phyloP scores from a whole-genome alignment of 1,140 invertebrate species.

The Wasmannia auropunctata region DNA sequence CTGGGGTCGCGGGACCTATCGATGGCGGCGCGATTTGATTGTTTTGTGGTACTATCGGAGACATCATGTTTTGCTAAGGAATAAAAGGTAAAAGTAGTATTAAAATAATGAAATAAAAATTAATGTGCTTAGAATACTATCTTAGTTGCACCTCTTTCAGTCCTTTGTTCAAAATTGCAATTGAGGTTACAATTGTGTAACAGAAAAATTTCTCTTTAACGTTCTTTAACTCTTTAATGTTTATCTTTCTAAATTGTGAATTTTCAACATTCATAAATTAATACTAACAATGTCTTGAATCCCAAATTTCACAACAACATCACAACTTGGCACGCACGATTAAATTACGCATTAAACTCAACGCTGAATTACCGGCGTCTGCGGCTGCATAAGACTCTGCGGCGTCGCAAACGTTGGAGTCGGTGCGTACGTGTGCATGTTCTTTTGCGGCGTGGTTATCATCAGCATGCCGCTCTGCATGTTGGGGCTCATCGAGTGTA shows the following conservation, averaged over 20 bases:
- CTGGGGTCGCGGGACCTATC: conserved; percentile 91
- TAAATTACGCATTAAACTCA: not conserved
- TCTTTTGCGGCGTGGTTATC: conserved; percentile 88
- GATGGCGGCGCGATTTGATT: conserved; percentile 86
- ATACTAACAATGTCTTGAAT: not conserved
- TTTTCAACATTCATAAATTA: too few species aligned
- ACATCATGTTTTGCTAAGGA: conserved; percentile 93
- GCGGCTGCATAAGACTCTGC: conserved; percentile 92
- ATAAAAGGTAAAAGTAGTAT: conserved; percentile 47
- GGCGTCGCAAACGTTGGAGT: conserved; percentile 89
- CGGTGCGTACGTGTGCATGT: conserved; percentile 90
- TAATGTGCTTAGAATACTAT: not conserved
- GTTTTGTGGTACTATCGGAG: conserved; percentile 90
- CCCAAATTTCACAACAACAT: not conserved
- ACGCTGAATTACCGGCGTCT: conserved; percentile 90
- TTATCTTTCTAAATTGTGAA: too few species aligned
- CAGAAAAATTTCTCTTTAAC: too few species aligned
- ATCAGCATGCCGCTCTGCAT: conserved; percentile 85
- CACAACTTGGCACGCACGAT: not conserved
- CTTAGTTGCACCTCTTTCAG: not conserved
- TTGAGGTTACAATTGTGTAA: too few species aligned
- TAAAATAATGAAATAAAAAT: conserved; percentile 29
- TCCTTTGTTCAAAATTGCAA: not conserved
- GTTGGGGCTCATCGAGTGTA: conserved; percentile 87
- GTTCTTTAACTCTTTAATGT: too few species aligned